These are phyloP conservation scores for Myiotriccus ornatus DNA, from an alignment of 2,797 vertebrate species.

Conservation along the genomic window DNA sequence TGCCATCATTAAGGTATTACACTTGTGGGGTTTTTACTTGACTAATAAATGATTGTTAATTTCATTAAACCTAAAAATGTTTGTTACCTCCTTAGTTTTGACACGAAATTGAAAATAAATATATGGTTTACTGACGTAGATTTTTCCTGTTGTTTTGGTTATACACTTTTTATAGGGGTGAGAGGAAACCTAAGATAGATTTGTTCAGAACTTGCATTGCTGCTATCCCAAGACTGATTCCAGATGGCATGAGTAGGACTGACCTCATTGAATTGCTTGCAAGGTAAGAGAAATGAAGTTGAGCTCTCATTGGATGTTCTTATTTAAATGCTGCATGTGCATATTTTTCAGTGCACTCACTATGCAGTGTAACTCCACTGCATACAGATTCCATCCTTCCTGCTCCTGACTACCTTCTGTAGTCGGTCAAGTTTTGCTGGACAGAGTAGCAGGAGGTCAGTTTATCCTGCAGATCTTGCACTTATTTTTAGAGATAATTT, in stretches of 20 bases:
- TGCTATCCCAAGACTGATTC: conserved; percentile 96
- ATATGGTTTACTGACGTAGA: not conserved
- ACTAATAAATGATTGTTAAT: not conserved
- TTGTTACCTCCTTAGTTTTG: not conserved
- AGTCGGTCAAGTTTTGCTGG: not conserved
- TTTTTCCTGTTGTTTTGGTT: not conserved
- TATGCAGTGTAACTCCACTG: not conserved
- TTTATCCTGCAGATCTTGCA: not conserved
- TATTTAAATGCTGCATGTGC: not conserved
- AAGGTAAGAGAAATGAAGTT: conserved; percentile 79
- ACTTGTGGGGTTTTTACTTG: not conserved
- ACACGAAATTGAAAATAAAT: not conserved
- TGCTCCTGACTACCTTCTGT: not conserved
- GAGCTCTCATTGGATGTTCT: not conserved
- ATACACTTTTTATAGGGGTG: conserved; percentile 82
- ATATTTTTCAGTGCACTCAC: not conserved
- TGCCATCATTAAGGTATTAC: not conserved
- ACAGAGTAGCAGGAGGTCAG: not conserved
- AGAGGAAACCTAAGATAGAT: conserved; percentile 99
- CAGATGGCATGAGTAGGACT: conserved; percentile 98
- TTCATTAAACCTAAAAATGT: not conserved
- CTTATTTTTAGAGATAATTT: not conserved
- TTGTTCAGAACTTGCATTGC: conserved; percentile 98
- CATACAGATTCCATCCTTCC: not conserved
- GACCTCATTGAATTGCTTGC: conserved; percentile 97